A percentile compares a stretch with the other conserved stretches of the same genome.
phyloP scores from a whole-genome alignment of 2,113 vertebrate genomes.

The Micronisus gabar region DNA sequence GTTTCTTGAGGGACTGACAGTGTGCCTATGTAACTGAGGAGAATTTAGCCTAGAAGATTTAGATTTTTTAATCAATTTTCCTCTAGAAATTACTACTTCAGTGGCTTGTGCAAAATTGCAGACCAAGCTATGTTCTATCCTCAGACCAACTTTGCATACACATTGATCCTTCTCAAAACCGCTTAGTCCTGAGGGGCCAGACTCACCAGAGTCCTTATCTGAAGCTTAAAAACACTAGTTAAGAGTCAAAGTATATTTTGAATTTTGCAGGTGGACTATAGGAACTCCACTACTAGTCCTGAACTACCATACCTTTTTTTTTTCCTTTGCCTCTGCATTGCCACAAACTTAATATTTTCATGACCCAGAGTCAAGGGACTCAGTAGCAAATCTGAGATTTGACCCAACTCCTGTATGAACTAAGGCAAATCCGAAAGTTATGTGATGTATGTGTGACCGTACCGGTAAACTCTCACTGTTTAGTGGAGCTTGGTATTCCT shows the following conservation, averaged over 20 bases:
- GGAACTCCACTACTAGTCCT: neutral
- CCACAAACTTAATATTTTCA: neutral
- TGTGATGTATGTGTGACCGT: neutral
- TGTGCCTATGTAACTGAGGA: neutral
- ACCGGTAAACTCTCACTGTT: neutral
- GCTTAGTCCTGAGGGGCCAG: neutral
- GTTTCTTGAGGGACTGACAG: neutral
- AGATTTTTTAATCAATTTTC: neutral
- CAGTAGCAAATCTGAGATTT: neutral
- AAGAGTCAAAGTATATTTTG: neutral
- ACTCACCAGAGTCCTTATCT: neutral
- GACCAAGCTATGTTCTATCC: neutral
- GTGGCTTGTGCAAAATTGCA: neutral
- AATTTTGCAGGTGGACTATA: neutral
- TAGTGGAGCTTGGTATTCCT: neutral
- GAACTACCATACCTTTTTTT: neutral
- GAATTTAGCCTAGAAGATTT: neutral
- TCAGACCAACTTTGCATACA: neutral
- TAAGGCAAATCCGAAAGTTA: neutral
- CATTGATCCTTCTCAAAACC: neutral
- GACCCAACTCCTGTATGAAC: neutral
- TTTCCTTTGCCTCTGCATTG: neutral
- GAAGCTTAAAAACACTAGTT: neutral
- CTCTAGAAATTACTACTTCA: neutral
- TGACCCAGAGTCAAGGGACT: neutral